Percentiles rank a stretch among this genome's conserved stretches.
phyloP scores from a whole-genome alignment of 1,140 invertebrate genomes.

The Gryllus bimaculatus region DNA sequence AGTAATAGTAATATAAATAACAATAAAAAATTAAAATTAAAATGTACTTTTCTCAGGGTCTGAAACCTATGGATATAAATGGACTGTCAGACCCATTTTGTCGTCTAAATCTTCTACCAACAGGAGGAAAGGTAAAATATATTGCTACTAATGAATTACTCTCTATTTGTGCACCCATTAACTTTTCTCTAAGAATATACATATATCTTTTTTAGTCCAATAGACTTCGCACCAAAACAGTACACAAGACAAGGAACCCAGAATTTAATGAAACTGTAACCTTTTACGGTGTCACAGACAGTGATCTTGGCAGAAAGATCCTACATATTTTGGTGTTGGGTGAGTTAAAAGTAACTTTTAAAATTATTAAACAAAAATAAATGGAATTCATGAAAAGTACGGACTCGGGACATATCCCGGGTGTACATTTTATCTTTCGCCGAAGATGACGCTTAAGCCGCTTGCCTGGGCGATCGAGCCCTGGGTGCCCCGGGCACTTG shows the following conservation, averaged over 20 bases:
- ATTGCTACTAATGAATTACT: not conserved
- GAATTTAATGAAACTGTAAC: constrained; percentile 89
- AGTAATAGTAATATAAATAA: not conserved
- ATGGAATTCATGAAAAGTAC: not conserved
- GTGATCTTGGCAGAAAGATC: constrained; percentile 61
- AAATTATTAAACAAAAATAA: not conserved
- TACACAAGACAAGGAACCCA: constrained; percentile 85
- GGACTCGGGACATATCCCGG: not conserved
- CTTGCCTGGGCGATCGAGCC: too few species aligned
- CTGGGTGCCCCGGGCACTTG: too few species aligned
- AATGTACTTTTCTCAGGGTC: constrained; percentile 34
- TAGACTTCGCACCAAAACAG: constrained; percentile 73
- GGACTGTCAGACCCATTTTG: constrained; percentile 88
- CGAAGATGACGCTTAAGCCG: too few species aligned
- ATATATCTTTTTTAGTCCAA: constrained; percentile 44
- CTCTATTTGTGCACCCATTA: too few species aligned
- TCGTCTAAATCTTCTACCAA: constrained; percentile 74
- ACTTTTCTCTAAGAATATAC: not conserved
- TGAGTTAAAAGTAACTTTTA: constrained; percentile 24
- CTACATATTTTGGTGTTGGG: constrained; percentile 58
- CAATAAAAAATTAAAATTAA: not conserved
- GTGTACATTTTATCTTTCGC: too few species aligned
- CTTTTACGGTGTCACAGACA: constrained; percentile 78
- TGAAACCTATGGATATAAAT: constrained; percentile 80
- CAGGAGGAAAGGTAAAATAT: constrained; percentile 45